These are phyloP conservation scores for Neosilurus mollespiculum DNA, from an alignment of 2,797 vertebrate species.

Conservation along the genomic window DNA sequence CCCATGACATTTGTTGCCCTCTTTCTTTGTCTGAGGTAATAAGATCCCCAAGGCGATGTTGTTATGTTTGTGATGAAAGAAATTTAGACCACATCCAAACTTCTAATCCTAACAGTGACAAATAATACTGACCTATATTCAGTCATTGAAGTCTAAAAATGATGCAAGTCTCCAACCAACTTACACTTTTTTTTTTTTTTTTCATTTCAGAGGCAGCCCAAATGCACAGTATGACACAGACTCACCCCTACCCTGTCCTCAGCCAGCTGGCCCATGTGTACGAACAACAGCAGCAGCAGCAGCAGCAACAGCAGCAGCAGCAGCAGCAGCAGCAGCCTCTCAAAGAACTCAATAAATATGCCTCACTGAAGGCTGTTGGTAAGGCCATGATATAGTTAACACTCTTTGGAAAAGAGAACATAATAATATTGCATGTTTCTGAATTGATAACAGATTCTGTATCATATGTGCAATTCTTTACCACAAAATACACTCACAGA, in stretches of 20 bases:
- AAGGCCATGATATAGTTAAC: slow-evolving; percentile 64
- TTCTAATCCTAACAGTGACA: not conserved
- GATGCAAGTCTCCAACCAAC: slow-evolving; percentile 28
- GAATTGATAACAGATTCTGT: not conserved
- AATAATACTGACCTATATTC: slow-evolving; percentile 21
- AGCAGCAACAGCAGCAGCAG: slow-evolving; percentile 86
- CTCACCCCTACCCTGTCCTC: slow-evolving; percentile 88
- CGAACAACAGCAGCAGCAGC: slow-evolving; percentile 89
- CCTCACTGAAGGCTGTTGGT: slow-evolving; percentile 96
- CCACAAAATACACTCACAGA: not conserved
- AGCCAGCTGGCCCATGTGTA: slow-evolving; percentile 93
- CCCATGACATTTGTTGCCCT: not conserved
- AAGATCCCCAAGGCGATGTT: slow-evolving; percentile 1
- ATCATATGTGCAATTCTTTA: not conserved
- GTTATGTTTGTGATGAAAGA: not conserved
- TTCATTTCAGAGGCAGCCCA: slow-evolving; percentile 84
- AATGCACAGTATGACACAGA: slow-evolving; percentile 93
- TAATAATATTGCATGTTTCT: not conserved
- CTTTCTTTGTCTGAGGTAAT: slow-evolving; percentile 19
- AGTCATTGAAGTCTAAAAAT: slow-evolving; percentile 9
- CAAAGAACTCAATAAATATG: slow-evolving; percentile 95
- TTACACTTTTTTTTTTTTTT: slow-evolving; percentile 9
- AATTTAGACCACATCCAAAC: slow-evolving; percentile 2
- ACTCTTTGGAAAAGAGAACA: not conserved
- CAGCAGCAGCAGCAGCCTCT: slow-evolving; percentile 84